These are phyloP conservation scores for Sanderia malayensis DNA, from an alignment of 30 jellyfish, hydroid and myxozoan genomes.

Conservation along the genomic window DNA sequence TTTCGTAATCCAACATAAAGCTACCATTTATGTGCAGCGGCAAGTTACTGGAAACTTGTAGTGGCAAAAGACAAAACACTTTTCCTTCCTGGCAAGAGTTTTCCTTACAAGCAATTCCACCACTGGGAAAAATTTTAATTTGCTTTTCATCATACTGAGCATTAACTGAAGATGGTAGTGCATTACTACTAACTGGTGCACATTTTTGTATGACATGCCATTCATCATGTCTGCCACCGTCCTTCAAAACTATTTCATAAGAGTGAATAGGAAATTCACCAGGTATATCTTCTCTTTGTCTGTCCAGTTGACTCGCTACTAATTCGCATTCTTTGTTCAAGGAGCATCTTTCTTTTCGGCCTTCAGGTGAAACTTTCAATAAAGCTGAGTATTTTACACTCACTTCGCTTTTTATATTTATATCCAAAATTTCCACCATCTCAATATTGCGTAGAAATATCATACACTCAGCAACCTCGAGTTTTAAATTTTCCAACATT, in stretches of 20 bases:
- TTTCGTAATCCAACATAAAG: conserved; percentile 73
- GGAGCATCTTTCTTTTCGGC: not conserved
- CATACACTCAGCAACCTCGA: conserved; percentile 31
- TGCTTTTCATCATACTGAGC: conserved; percentile 10
- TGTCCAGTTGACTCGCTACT: not conserved
- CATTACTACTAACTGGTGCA: conserved; percentile 24
- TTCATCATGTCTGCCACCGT: not conserved
- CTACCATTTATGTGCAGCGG: conserved; percentile 66
- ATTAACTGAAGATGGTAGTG: conserved; percentile 11
- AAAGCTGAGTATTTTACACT: not conserved
- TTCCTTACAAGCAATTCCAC: conserved; percentile 61
- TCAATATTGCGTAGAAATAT: conserved; percentile 38
- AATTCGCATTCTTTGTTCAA: not conserved
- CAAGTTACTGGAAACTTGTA: conserved; percentile 36
- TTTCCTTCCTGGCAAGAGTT: not conserved
- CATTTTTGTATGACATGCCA: conserved; percentile 40
- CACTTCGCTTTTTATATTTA: conserved; percentile 13
- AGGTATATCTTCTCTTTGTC: not conserved
- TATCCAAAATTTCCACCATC: conserved; percentile 13
- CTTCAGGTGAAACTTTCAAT: not conserved
- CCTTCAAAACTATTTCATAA: not conserved
- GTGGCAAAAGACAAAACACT: conserved; percentile 74
- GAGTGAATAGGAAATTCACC: not conserved
- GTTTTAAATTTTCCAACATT: conserved; percentile 23
- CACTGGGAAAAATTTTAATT: conserved; percentile 58